A percentile compares a stretch with the other conserved stretches of the same genome.
Conservation (phyloP, 2,113 vertebrate species). For the Lepisosteus oculatus region DNA sequence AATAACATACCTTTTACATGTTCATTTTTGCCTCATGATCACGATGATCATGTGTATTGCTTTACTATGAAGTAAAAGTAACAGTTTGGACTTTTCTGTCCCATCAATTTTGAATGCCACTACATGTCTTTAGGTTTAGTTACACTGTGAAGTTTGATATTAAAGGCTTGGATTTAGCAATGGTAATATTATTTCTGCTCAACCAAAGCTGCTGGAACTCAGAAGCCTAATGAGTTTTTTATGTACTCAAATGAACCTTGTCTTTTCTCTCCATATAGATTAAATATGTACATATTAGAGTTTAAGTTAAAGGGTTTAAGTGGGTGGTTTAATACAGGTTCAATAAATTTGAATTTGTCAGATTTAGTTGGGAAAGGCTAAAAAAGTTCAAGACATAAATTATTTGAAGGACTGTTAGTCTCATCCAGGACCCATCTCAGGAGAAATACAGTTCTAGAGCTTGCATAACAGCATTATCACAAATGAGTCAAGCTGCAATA, state of each 20-base stretch:
- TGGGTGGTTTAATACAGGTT: background rate
- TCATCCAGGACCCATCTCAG: background rate
- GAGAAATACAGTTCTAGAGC: background rate
- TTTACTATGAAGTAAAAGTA: no score
- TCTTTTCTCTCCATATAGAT: background rate
- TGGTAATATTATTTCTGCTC: no score
- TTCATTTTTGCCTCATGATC: no score
- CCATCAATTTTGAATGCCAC: no score
- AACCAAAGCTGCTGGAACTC: background rate
- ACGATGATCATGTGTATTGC: no score
- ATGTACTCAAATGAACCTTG: constrained; percentile 1
- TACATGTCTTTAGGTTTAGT: no score
- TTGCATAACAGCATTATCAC: background rate
- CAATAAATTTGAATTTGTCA: background rate
- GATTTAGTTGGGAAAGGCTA: background rate
- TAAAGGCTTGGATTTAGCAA: no score
- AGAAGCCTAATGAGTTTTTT: background rate
- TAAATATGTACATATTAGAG: background rate
- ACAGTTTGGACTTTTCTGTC: no score
- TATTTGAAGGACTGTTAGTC: background rate
- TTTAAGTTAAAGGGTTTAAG: background rate
- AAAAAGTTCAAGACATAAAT: background rate
- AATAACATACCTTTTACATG: no score
- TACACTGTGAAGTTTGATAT: no score
- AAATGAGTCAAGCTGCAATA: background rate